Base-by-base conservation (phyloP, 2,888 invertebrate species). In the Cryptops parisi region DNA sequence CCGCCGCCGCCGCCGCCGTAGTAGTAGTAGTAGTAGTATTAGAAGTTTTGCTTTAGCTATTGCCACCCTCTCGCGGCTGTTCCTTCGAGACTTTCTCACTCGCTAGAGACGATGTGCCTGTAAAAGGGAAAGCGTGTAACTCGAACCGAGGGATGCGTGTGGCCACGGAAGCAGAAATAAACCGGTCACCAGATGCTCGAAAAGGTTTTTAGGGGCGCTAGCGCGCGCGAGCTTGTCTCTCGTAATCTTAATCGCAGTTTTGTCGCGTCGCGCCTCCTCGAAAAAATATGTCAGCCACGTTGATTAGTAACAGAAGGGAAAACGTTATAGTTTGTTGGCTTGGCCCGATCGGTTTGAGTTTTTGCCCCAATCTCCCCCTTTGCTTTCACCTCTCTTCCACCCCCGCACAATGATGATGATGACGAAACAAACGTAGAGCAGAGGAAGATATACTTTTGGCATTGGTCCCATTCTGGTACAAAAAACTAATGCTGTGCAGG, bases 61-160 rank as follows among this genome's bases (percentile, higher is more conserved):
- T 17, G 43, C 17, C 43, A 5, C 43, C 17, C 12, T n/a, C 19
- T 33, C 33, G 9, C 33, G 33, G 9, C 33, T 6, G 6, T 33
- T 15, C 33, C 33, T 9, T 6, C 33, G 15, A 6, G 15, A 33
- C 33, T 9, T 33, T 33, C n/a, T 9, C 9, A n/a, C 38, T 33
- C 38, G 9, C 38, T 33, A 9, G n/a, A 19, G 5, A 5, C 12
- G n/a, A 17, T n/a, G 43, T 41, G 43, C 43, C 43, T 41, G 43
- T 12, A 41, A 41, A 41, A 41, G 43, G 43, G n/a, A 41, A 41
- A 41, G 43, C n/a, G n/a, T 41, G 43, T 41, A 41, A 41, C 43
- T 19, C 19, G 43, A 41, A 41, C 43, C 19, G 43, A n/a, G n/a
- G 21, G 17, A 17, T 17, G 43, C 43, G 43, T 41, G 43, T 41